Evolutionary conservation across 2,113 vertebrate species (phyloP), one percentile per base, ranked within the genome.

Genomic region (Alces alces): DNA sequence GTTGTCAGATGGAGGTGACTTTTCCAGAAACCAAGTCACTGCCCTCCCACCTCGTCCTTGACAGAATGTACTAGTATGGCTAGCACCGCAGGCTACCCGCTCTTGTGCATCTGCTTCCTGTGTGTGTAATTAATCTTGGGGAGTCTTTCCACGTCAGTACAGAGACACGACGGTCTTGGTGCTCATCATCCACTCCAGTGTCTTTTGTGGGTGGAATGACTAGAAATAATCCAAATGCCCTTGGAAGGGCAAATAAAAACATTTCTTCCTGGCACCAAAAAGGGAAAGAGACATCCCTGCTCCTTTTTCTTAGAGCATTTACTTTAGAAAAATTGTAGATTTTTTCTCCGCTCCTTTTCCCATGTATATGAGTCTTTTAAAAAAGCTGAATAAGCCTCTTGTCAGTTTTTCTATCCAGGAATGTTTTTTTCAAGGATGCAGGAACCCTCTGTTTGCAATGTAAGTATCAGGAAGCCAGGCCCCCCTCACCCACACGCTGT

Each of bases 1-100:
- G 23, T 5, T 1, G 17, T 33, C n/a, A 36, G 1, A 3, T 5
- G 45, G 28, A 52, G 78, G 55, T 7, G 54, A 23, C 54, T 52
- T 33, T 70, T 61, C 43, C 55, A 61, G 27, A 57, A 10, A 30
- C 43, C 50, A 8, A 4, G 45, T 25, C 64, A 5, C 23, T 3
- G 4, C 58, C 30, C 73, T 83, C 45, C 19, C 80, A 30, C 30
- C 33, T 12, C 0, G 33, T 21, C 89, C 82, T 43, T 28, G 27
- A 17, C 58, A 36, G 83, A 36, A 25, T 2, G 1, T 1, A 7
- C 6, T 0, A 47, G 82, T 3, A 2, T 1, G 25, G 54, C 25
- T 6, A 25, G 54, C 33, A 13, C 80, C 2, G 4, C 3, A 17
- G 23, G 45, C 45, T 0, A 0, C 43, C 2, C 0, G 3, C 15